phyloP scores from a whole-genome alignment of 2,888 invertebrate species.

The Lordiphosa andalusiaca region DNA sequence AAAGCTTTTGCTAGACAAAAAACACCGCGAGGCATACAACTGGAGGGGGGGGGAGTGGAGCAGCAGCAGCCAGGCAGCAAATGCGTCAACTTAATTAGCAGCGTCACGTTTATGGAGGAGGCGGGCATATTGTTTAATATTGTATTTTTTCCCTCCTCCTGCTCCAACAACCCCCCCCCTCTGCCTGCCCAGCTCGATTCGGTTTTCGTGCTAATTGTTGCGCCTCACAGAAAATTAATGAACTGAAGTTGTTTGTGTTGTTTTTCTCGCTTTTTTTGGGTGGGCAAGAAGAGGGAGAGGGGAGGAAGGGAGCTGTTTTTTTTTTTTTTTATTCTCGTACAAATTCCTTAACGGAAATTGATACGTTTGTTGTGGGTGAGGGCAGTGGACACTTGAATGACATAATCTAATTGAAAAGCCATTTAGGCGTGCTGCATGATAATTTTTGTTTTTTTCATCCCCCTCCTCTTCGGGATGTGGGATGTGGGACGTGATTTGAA shows the following conservation, averaged over 20 bases:
- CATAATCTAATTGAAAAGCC: slow-evolving; percentile 75
- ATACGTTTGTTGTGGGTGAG: slow-evolving; percentile 54
- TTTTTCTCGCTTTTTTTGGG: slow-evolving; percentile 17
- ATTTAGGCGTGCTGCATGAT: slow-evolving; percentile 74
- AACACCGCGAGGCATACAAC: slow-evolving; percentile 39
- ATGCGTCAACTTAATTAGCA: slow-evolving; percentile 74
- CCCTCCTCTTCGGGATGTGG: slow-evolving; percentile 4
- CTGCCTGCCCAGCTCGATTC: slow-evolving; percentile 42
- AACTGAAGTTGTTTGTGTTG: slow-evolving; percentile 64
- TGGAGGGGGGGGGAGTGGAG: slow-evolving; percentile 19
- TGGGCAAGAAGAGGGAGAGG: no score
- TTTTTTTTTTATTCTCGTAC: neutral
- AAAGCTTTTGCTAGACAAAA: slow-evolving; percentile 25
- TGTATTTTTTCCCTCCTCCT: slow-evolving; percentile 37
- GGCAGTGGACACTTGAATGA: slow-evolving; percentile 52
- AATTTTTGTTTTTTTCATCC: slow-evolving; percentile 54
- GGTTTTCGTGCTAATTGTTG: slow-evolving; percentile 71
- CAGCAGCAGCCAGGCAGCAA: slow-evolving; percentile 48
- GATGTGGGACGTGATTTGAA: slow-evolving; percentile 61
- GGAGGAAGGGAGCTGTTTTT: neutral
- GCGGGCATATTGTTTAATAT: slow-evolving; percentile 67
- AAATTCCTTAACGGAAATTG: slow-evolving; percentile 71
- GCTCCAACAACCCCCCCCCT: slow-evolving; percentile 7
- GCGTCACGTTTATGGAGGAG: slow-evolving; percentile 62
- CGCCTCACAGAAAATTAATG: slow-evolving; percentile 74